Conservation (phyloP, 2,888 invertebrate species). For the Coelopa pilipes region DNA sequence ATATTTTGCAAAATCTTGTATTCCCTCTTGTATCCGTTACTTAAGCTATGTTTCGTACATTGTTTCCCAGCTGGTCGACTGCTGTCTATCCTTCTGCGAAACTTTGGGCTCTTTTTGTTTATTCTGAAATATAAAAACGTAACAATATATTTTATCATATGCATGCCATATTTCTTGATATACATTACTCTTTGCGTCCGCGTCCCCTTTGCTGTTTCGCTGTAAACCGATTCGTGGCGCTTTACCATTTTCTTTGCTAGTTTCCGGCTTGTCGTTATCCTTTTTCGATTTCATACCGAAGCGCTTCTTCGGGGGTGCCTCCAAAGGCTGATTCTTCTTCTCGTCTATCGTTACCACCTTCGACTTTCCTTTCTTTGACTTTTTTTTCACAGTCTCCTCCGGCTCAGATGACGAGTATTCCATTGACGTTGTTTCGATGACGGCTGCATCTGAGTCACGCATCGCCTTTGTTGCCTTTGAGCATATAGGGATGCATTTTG, state of each 20-base stretch:
- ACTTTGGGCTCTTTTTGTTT: background rate
- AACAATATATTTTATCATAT: background rate
- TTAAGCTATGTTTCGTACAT: constrained; percentile 40
- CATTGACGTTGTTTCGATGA: constrained; percentile 44
- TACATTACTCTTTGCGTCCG: constrained; percentile 47
- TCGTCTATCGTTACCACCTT: constrained; percentile 41
- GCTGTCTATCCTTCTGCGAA: background rate
- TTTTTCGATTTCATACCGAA: background rate
- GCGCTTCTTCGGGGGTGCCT: background rate
- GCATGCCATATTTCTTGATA: constrained; percentile 14
- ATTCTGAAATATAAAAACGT: constrained; percentile 18
- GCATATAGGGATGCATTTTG: constrained; percentile 49
- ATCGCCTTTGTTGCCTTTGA: constrained; percentile 5
- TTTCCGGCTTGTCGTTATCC: too few relatives aligned
- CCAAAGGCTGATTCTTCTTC: constrained; percentile 22
- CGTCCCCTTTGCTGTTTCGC: constrained; percentile 19
- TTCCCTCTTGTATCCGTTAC: background rate
- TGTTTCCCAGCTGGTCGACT: constrained; percentile 48
- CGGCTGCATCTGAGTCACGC: constrained; percentile 33
- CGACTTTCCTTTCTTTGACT: constrained; percentile 33
- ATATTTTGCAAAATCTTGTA: background rate
- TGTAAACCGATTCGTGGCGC: constrained; percentile 30
- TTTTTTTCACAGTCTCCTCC: constrained; percentile 33
- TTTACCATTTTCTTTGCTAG: background rate
- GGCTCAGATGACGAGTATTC: constrained; percentile 41